Conservation (phyloP, 37 sponge, comb jelly and placozoan species). For the Ianthella basta region DNA sequence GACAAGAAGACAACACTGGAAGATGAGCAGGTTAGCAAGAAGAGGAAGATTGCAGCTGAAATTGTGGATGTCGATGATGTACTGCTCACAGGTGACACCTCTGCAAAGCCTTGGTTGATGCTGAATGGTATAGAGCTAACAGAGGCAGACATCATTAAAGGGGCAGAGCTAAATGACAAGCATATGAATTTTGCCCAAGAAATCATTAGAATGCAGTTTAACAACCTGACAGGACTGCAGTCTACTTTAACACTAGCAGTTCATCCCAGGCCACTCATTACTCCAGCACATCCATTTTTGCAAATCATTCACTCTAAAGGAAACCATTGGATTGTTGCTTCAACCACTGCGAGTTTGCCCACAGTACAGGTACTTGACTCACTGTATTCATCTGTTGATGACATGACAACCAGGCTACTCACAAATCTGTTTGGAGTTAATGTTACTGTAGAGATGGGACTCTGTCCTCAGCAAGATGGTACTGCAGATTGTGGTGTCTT, state of each 20-base stretch:
- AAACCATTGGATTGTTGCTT: conserved; percentile 12
- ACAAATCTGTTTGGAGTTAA: background rate
- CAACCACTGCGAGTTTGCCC: background rate
- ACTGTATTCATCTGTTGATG: conserved; percentile 7
- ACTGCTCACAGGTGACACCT: background rate
- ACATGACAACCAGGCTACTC: conserved; percentile 15
- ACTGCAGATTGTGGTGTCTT: conserved; percentile 12
- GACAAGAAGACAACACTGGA: too few relatives aligned
- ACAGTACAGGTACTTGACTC: conserved; percentile 1
- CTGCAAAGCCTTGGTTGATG: background rate
- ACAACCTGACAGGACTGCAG: conserved; percentile 1
- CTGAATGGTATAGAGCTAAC: conserved; percentile 21
- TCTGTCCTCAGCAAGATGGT: background rate
- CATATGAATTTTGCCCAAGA: conserved; percentile 16
- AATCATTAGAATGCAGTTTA: conserved; percentile 2
- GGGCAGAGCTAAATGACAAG: conserved; percentile 10
- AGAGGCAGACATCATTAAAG: conserved; percentile 24
- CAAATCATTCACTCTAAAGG: conserved; percentile 16
- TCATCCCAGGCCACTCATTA: background rate
- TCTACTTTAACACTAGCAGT: background rate
- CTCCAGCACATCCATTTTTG: background rate
- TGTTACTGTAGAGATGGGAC: background rate
- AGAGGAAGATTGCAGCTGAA: too few relatives aligned
- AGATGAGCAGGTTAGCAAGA: too few relatives aligned
- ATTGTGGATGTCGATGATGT: too few relatives aligned